These are phyloP conservation scores for Silurus aristotelis DNA, from an alignment of 2,797 vertebrate species.

Conservation along the genomic window DNA sequence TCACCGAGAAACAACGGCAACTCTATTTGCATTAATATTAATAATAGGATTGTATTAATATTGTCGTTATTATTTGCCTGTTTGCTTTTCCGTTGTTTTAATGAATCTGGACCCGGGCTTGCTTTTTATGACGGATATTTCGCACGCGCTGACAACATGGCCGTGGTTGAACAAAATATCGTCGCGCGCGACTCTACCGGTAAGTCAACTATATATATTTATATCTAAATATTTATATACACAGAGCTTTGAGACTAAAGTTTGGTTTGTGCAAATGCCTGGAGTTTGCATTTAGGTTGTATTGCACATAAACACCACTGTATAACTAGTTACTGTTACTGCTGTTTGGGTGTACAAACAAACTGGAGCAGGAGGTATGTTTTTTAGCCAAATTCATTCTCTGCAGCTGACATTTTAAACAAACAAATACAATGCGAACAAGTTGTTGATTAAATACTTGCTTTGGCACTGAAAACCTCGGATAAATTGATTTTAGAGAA, in stretches of 20 bases:
- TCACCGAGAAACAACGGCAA: neutral
- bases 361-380: neutral
- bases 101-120: conserved; percentile 4
- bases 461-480: neutral
- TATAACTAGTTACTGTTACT: neutral
- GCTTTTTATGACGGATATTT: conserved; percentile 40
- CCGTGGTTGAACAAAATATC: conserved; percentile 52
- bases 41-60: too few species aligned
- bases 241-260: too few species aligned
- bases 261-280: neutral
- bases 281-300: neutral
- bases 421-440: neutral
- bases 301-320: neutral
- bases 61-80: too few species aligned
- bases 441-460: neutral
- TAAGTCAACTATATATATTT: conserved; percentile 19
- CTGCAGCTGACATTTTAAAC: neutral
- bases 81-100: neutral
- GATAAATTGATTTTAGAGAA: neutral
- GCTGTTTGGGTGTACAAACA: neutral
- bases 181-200: conserved; percentile 31
- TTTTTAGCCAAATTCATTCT: too few species aligned
- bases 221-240: too few species aligned
- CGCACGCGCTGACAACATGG: conserved; percentile 59
- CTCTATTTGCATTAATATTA: too few species aligned